Evolutionary conservation across 2,113 vertebrate genomes (phyloP), one percentile per base, ranked within the genome.

Genomic region (Silurus glanis): DNA sequence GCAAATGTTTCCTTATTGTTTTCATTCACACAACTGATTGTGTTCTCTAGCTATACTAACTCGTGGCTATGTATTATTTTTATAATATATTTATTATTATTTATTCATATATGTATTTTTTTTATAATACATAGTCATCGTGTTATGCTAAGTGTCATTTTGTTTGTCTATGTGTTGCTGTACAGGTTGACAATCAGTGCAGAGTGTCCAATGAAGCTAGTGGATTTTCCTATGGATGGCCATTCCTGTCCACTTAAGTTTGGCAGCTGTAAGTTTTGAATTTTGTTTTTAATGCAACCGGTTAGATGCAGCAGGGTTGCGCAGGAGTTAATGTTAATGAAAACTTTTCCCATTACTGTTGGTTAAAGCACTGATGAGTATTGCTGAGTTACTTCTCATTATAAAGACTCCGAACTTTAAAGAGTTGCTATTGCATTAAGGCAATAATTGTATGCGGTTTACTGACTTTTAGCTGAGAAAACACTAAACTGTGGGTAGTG

Each of bases 191-290:
- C 98, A 85, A 99, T 99, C 91, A 99, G 94, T 91, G 98, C 98
- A 5, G 96, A 99, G 92, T 99, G 98, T 92, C 98, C 98, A 81
- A 99, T 99, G 98, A 98, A 96, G 94, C 93, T 99, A 75, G 96
- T 99, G 95, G 95, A 99, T 94, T 99, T 99, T 91, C 98, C 98
- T 75, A 99, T 99, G 98, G 98, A 99, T 90, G 98, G 97, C 88
- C 98, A 99, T 86, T 97, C 97, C 62, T 99, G 98, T 87, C 98
- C 98, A 84, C 96, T 99, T 90, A 99, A 99, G 94, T 99, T 99
- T 95, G 98, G 98, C 92, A 99, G 98, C 95, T 99, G 98, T 99
- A 96, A 99, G 98, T 96, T 76, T 78, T 45, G 25, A 37, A 37
- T 58, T 10, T 19, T 56, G 64, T n/a, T 75, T 17, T 72, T 62